phyloP scores from a whole-genome alignment of 2,888 invertebrate species.

The Trimorus sp. region DNA sequence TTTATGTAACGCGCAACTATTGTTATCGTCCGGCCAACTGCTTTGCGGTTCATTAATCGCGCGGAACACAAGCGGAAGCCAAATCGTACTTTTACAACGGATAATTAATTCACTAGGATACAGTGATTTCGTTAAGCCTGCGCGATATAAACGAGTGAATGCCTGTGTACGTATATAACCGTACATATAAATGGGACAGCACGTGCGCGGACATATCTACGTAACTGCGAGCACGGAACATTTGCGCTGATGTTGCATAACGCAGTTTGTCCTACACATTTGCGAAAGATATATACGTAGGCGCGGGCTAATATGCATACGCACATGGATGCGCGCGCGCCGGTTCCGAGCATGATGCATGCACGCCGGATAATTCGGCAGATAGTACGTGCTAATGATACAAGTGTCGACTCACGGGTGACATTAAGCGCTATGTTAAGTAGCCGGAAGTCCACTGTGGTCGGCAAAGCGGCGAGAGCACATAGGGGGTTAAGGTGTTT shows the following conservation, averaged over 20 bases:
- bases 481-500: too few species aligned
- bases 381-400: constrained; percentile 71
- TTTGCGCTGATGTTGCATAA: constrained; percentile 59
- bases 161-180: background rate
- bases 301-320: constrained; percentile 51
- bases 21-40: constrained; percentile 40
- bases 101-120: constrained; percentile 59
- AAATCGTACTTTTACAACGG: constrained; percentile 54
- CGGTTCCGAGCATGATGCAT: constrained; percentile 21
- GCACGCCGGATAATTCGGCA: constrained; percentile 48
- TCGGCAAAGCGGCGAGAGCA: too few species aligned
- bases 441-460: constrained; percentile 24
- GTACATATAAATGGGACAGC: too few species aligned
- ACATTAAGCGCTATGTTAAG: constrained; percentile 73
- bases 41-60: constrained; percentile 55
- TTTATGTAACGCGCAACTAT: constrained; percentile 17
- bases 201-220: constrained; percentile 16
- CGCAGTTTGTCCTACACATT: constrained; percentile 51
- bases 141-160: constrained; percentile 34
- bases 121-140: constrained; percentile 60
- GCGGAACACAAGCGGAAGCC: constrained; percentile 32
- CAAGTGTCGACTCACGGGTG: constrained; percentile 73
- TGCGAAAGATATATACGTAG: constrained; percentile 44
- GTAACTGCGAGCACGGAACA: constrained; percentile 50
- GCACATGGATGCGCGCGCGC: constrained; percentile 27